Evolutionary conservation across 1,140 invertebrate species (phyloP), one percentile per base, ranked within the genome.

Genomic region (Aethina tumida): DNA sequence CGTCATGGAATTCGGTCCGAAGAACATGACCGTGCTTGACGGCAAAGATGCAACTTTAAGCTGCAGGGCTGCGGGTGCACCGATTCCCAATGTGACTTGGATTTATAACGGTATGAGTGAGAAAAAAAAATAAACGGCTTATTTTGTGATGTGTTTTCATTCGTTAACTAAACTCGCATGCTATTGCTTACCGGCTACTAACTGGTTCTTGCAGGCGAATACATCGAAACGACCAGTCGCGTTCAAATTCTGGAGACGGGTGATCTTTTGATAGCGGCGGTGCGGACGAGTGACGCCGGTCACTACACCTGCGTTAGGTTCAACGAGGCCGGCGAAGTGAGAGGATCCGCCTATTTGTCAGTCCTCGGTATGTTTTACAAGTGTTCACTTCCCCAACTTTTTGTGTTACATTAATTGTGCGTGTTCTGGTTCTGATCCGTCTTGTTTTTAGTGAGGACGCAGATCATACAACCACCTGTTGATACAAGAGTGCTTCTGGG

Each of bases 71-170:
- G 75, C 78, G 17, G 92, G 91, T 21, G 88, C 92, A 2, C 92
- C 92, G 9, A 74, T 77, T 42, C 92, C 93, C 2, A 90, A 85
- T 54, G 73, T 84, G n/a, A 86, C 85, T 5, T 97, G 93, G 93
- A 78, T 82, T 53, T 84, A 81, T 57, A 84, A 89, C 64, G 84
- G 88, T 90, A 72, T 68, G 69, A 50, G 36, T 13, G 8, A 18
- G 10, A 50, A 28, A 15, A 47, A 18, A 48, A 16, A n/a, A n/a
- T n/a, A n/a, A n/a, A n/a, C n/a, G n/a, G n/a, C n/a, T n/a, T n/a
- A n/a, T n/a, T n/a, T n/a, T n/a, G n/a, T n/a, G n/a, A n/a, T n/a
- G n/a, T n/a, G 7, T 37, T 35, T 6, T 30, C 20, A 9, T 12
- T 20, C n/a, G 20, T 29, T 30, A 29, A 19, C 22, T 24, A 24